Base-by-base conservation (phyloP, 2,888 invertebrate species). In the Clepsis dumicolana region DNA sequence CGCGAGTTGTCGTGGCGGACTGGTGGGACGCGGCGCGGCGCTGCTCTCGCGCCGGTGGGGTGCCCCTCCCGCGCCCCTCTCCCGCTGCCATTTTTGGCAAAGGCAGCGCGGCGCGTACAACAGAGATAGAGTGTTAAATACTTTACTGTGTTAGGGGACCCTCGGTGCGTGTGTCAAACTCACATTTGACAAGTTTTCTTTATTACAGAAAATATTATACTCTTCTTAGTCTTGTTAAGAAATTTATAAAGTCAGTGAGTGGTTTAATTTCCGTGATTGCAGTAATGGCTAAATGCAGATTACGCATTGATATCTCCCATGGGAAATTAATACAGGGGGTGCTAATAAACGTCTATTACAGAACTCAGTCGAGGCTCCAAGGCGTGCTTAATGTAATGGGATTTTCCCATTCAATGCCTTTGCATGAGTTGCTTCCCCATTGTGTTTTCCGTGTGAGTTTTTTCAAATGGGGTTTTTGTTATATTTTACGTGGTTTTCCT, bases 271-370 rank as follows among this genome's bases (percentile, higher is more conserved):
- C 3, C 27, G 14, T 61, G 29, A 61, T 60, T 14, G 14, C 38
- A 10, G 21, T 59, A 16, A 52, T 21, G 27, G 29, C 27, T 27
- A 41, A 52, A 65, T 52, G 38, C 14, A 29, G 25, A 65, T 32
- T 32, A 29, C 41, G 24, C 27, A 35, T 50, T 63, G 14, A 59
- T 63, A 35, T 32, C 25, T 1, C 67, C 57, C 64, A 14, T 8
- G 64, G 68, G 64, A 63, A 68, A 68, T 52, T 64, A 52, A 52
- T 52, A 68, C 52, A 52, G 16, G 24, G 59, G 53, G 66, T 44
- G 66, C 48, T 63, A 64, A 64, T 57, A 63, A 64, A 68, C n/a
- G 68, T 53, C 52, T 52, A 64, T 53, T 67, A 59, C 35, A 44
- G 64, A 53, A 64, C 12, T 18, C 52, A 52, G 38, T n/a, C 35